phyloP scores from a whole-genome alignment of 1,140 invertebrate genomes.

The Drosophila oshimai region DNA sequence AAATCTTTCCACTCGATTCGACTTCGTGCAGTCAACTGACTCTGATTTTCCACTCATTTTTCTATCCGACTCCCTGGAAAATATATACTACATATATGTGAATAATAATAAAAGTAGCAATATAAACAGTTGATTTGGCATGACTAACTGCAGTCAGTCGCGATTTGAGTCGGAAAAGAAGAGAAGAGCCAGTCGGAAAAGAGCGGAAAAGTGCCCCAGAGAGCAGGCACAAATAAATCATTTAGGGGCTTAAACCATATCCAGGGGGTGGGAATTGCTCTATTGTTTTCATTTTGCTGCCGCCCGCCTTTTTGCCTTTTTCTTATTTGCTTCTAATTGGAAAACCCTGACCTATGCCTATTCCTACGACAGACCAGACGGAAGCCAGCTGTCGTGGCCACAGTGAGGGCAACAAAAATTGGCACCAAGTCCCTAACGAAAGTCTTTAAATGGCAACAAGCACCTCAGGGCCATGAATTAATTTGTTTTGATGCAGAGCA shows the following conservation, averaged over 20 bases:
- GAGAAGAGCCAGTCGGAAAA: not conserved
- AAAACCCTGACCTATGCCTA: conserved; percentile 67
- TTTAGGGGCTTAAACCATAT: conserved; percentile 24
- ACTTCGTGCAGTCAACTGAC: conserved; percentile 63
- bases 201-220: not conserved
- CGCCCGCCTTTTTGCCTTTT: conserved; percentile 5
- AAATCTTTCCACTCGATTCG: conserved; percentile 15
- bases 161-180: not conserved
- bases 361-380: conserved; percentile 22
- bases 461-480: too few species aligned
- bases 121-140: conserved; percentile 24
- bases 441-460: too few species aligned
- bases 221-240: conserved; percentile 25
- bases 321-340: conserved; percentile 45
- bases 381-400: conserved; percentile 13
- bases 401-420: not conserved
- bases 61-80: not conserved
- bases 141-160: conserved; percentile 30
- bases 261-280: not conserved
- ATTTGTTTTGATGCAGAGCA: too few species aligned
- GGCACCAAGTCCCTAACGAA: not conserved
- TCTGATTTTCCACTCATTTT: conserved; percentile 27
- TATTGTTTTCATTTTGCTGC: conserved; percentile 19
- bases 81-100: not conserved
- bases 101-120: conserved; percentile 19